These are phyloP conservation scores for Gallinago jamesoni DNA, from an alignment of 2,113 vertebrate species.

Conservation along the genomic window DNA sequence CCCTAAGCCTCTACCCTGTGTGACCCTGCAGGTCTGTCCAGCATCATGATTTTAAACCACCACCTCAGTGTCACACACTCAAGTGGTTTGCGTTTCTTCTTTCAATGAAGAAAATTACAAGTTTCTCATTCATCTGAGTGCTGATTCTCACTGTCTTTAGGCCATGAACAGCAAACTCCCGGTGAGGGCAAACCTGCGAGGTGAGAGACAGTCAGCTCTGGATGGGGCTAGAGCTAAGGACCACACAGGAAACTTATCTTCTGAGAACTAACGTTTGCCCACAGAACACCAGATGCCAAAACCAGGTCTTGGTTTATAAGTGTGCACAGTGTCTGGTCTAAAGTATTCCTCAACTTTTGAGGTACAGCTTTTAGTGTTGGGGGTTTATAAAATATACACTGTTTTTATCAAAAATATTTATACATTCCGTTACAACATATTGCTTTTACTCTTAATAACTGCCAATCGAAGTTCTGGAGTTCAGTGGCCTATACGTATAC, in stretches of 20 bases:
- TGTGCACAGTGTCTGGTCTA: constrained; percentile 65
- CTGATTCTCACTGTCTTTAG: neutral
- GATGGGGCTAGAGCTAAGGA: neutral
- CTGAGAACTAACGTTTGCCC: constrained; percentile 1
- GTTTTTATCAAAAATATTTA: constrained; percentile 84
- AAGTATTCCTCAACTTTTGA: constrained; percentile 73
- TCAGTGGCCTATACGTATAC: constrained; percentile 66
- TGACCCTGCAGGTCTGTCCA: neutral
- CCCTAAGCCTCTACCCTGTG: neutral
- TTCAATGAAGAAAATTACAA: neutral
- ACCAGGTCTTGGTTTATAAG: constrained; percentile 29
- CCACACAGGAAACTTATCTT: constrained; percentile 9
- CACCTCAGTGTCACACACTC: neutral
- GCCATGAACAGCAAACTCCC: constrained; percentile 10
- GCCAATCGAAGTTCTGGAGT: constrained; percentile 74
- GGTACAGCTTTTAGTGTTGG: constrained; percentile 85
- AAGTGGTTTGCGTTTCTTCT: neutral
- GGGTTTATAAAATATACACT: constrained; percentile 81
- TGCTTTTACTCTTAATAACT: constrained; percentile 78
- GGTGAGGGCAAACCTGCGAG: constrained; percentile 11
- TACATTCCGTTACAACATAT: constrained; percentile 82
- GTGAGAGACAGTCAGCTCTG: neutral
- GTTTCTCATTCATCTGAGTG: neutral
- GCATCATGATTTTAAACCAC: neutral
- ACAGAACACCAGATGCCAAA: constrained; percentile 45